These are phyloP conservation scores for Myrmophylax atrothorax DNA, from an alignment of 2,113 vertebrate genomes.

Conservation along the genomic window DNA sequence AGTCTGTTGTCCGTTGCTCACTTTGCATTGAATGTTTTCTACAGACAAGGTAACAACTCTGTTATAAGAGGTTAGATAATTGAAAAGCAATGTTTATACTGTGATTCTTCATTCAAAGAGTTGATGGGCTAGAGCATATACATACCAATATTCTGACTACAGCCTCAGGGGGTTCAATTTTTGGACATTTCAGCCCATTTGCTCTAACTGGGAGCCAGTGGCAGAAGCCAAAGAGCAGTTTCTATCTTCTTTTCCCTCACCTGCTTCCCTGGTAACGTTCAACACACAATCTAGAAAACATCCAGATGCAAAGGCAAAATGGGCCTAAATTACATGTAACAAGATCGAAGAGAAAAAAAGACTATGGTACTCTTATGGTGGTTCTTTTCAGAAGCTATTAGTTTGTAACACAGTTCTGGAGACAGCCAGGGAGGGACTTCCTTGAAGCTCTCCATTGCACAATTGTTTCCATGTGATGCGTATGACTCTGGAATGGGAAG, in stretches of 20 bases:
- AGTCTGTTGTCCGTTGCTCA: background rate
- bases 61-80: background rate
- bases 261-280: background rate
- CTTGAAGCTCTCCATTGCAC: background rate
- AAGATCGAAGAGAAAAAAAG: background rate
- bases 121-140: background rate
- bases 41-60: background rate
- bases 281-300: background rate
- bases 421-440: background rate
- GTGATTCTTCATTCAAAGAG: background rate
- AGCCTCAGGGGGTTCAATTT: background rate
- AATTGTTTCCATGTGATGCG: constrained; percentile 41
- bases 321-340: background rate
- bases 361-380: background rate
- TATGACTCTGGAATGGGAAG: constrained; percentile 4
- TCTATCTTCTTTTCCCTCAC: background rate
- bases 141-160: background rate
- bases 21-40: background rate
- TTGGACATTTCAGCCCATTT: background rate
- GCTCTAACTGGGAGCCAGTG: background rate
- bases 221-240: background rate
- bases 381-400: background rate
- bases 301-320: background rate
- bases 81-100: background rate
- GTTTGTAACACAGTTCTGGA: background rate